A percentile compares a stretch with the other conserved stretches of the same genome.
phyloP scores from a whole-genome alignment of 1,140 invertebrate species.

The Yoshiicerus persimilis region DNA sequence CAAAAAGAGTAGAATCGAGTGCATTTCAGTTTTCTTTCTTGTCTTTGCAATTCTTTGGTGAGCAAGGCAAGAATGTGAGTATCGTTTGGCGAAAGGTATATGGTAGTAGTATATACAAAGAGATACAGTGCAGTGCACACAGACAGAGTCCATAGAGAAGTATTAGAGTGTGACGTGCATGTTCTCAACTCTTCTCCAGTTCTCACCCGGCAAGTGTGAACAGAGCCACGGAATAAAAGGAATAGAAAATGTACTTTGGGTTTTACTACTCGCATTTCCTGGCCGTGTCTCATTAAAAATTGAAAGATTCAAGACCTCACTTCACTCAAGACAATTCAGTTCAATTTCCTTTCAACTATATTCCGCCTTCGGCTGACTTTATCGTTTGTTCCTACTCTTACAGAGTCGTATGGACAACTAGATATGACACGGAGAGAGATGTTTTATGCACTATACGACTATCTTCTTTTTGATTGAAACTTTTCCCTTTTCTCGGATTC shows the following conservation, averaged over 20 bases:
- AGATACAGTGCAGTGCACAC: background rate
- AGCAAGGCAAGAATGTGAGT: background rate
- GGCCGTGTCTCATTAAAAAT: constrained; percentile 36
- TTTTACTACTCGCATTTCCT: constrained; percentile 10
- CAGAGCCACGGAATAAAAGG: background rate
- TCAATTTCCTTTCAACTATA: constrained; percentile 23
- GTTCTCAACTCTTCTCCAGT: background rate
- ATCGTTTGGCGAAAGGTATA: background rate
- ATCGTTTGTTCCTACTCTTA: background rate
- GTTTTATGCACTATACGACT: background rate
- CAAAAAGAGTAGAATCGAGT: background rate
- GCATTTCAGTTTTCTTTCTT: background rate
- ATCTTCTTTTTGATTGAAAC: constrained; percentile 1
- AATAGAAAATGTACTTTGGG: constrained; percentile 25
- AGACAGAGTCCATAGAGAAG: background rate
- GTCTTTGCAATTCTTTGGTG: background rate
- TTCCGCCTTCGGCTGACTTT: background rate
- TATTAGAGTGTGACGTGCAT: background rate
- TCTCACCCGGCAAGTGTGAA: background rate
- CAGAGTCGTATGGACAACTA: background rate
- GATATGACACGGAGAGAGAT: background rate
- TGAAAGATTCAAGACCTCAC: constrained; percentile 36
- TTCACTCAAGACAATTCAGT: constrained; percentile 22
- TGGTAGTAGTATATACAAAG: background rate
- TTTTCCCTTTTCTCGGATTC: background rate